Evolutionary conservation across 2,113 vertebrate species (phyloP).

Genomic region (Oncorhynchus kisutch): DNA sequence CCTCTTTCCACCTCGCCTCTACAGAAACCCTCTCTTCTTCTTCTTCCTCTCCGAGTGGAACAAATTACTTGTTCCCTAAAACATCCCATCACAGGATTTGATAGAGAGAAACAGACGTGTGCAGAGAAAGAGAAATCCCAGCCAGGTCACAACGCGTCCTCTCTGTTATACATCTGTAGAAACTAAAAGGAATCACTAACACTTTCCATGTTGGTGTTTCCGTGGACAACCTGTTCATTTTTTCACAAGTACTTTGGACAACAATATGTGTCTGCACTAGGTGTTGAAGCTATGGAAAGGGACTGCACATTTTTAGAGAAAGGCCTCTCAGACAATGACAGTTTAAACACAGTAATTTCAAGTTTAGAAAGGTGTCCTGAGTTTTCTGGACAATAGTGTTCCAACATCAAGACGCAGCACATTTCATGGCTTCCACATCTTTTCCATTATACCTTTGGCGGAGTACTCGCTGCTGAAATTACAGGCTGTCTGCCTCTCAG

Average conservation of each 20-base stretch:
- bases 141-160: not conserved
- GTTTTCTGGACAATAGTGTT: constrained; percentile 72
- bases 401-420: constrained; percentile 65
- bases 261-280: not conserved
- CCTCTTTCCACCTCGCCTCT: constrained; percentile 15
- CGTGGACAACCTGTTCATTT: not conserved
- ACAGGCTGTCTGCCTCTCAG: constrained; percentile 73
- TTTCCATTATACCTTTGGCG: constrained; percentile 73
- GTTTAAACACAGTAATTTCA: constrained; percentile 76
- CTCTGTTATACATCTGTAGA: not conserved
- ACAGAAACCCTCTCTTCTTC: not conserved
- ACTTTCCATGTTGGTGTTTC: not conserved
- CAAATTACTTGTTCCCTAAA: constrained; percentile 33
- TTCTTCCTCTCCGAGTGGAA: constrained; percentile 37
- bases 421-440: constrained; percentile 68
- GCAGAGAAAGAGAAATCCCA: not conserved
- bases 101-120: constrained; percentile 1
- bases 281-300: not conserved
- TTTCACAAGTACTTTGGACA: not conserved
- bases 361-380: constrained; percentile 70
- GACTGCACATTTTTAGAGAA: constrained; percentile 36
- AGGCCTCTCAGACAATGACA: constrained; percentile 64
- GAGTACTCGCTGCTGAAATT: constrained; percentile 72
- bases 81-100: constrained; percentile 36
- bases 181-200: not conserved